Base-by-base conservation (phyloP, 2,797 vertebrate species). In the Gorsachius magnificus region DNA sequence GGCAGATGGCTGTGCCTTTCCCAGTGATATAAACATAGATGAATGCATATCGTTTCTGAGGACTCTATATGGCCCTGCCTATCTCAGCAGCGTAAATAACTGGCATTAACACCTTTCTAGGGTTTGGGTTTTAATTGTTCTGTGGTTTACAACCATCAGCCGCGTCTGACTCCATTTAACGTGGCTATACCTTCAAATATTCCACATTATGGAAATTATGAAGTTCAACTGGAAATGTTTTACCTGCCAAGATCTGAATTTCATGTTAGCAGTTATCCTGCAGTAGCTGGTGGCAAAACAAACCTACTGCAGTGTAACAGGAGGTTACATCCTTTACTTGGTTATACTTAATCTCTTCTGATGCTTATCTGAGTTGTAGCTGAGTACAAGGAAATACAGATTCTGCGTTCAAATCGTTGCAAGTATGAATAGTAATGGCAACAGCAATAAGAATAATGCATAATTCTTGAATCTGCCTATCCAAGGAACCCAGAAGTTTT, bases 1-100 rank as follows among this genome's bases (percentile, higher is more conserved):
- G 92, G 93, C 93, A 96, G 89, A 96, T 77, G 90, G 85, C 95
- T 86, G 64, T 48, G 66, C 68, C 90, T 93, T 83, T 95, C 85
- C 78, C 6, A 8, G 84, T 76, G 90, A 95, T 86, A 95, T 72
- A 97, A 96, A 91, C 87, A 90, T 15, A 89, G 76, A 96, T 58
- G 85, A 96, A 91, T 48, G 83, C 4, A 11, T 65, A 57, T 76
- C 19, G 1, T 70, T 93, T 93, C 91, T 80, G 80, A 82, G 77
- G 61, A 66, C 93, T 96, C 80, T 93, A 87, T 85, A 63, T 64
- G 66, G 92, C 90, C 89, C 61, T 87, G 94, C 86, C 92, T 86
- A 56, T 83, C 71, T 94, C 90, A 94, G 25, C 81, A 83, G 64
- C 63, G 53, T 75, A 93, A 96, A 93, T 84, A 96, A 83, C 81